A percentile compares a stretch with the other conserved stretches of the same genome.
Conservation (phyloP, 2,888 invertebrate species). For the Thalpophila matura region DNA sequence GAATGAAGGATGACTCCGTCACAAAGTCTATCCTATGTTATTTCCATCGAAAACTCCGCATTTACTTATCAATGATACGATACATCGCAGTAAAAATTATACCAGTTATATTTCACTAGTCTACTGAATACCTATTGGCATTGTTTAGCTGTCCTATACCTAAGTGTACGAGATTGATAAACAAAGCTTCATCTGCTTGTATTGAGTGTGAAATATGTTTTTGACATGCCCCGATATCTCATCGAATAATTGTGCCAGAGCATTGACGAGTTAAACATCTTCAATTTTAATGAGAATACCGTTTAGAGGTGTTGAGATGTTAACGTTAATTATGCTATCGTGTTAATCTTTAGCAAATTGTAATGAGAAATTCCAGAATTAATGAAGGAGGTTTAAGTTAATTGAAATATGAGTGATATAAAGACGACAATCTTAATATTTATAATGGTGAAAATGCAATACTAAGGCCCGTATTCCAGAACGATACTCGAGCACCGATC, state of each 20-base stretch:
- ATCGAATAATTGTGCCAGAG: neutral
- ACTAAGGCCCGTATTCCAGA: too few relatives aligned
- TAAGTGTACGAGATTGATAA: too few relatives aligned
- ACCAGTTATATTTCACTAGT: too few relatives aligned
- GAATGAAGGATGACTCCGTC: too few relatives aligned
- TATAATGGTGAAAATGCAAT: neutral
- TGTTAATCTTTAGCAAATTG: constrained; percentile 4
- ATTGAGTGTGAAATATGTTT: constrained; percentile 1
- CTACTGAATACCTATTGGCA: too few relatives aligned
- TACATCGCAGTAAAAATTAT: too few relatives aligned
- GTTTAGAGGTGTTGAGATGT: neutral
- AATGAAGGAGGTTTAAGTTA: constrained; percentile 21
- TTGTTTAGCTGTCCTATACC: too few relatives aligned
- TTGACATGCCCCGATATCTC: constrained; percentile 22
- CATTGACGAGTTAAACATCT: constrained; percentile 16
- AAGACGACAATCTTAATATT: too few relatives aligned
- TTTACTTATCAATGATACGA: too few relatives aligned
- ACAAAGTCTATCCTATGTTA: too few relatives aligned
- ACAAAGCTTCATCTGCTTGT: neutral
- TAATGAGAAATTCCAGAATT: constrained; percentile 2
- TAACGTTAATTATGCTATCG: constrained; percentile 5
- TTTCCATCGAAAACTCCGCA: too few relatives aligned
- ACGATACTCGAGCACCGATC: too few relatives aligned
- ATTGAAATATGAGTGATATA: constrained; percentile 12
- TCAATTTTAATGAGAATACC: constrained; percentile 22